phyloP scores from a whole-genome alignment of 2,113 vertebrate genomes.

The Phalacrocorax carbo region DNA sequence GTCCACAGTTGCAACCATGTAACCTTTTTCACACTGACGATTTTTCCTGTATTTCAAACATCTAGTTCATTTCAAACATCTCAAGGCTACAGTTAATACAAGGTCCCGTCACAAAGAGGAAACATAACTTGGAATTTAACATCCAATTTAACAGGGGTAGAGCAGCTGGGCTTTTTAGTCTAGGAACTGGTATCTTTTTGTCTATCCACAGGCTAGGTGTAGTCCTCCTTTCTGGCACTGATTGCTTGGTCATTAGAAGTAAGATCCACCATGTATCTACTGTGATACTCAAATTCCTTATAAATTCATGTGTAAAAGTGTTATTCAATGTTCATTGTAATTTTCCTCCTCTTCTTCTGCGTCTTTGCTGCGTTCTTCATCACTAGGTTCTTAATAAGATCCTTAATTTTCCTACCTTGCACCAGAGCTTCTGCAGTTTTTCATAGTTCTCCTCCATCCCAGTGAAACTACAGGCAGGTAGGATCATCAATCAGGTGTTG shows the following conservation, averaged over 20 bases:
- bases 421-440: background rate
- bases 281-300: background rate
- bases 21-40: fast-evolving
- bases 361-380: background rate
- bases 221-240: background rate
- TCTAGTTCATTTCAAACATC: background rate
- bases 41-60: background rate
- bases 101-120: background rate
- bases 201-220: background rate
- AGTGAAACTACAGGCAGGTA: background rate
- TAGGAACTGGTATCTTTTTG: background rate
- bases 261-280: background rate
- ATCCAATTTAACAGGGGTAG: background rate
- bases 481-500: background rate
- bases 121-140: background rate
- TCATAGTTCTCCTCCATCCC: background rate
- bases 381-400: background rate
- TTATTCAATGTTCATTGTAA: background rate
- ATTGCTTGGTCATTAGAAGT: background rate
- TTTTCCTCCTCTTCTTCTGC: background rate
- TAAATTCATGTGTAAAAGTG: background rate
- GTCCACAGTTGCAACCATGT: background rate
- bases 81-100: background rate
- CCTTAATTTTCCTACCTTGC: background rate
- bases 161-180: background rate